phyloP scores from a whole-genome alignment of 2,888 invertebrate genomes.

The Tryphoninae sp. region DNA sequence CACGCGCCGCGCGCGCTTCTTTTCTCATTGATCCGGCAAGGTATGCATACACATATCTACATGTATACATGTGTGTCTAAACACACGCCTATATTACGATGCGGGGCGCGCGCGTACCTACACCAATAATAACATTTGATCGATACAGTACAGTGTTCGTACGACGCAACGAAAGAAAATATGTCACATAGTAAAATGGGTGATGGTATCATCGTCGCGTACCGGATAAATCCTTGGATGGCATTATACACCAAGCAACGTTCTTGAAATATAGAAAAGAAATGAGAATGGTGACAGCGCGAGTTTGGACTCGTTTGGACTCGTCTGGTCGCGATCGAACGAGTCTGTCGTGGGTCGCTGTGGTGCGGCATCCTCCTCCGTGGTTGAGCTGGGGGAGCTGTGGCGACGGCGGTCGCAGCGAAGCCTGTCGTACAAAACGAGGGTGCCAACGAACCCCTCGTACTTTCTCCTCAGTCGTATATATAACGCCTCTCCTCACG shows the following conservation, averaged over 20 bases:
- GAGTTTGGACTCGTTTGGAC: neutral
- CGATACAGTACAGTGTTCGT: neutral
- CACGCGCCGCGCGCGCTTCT: conserved; percentile 53
- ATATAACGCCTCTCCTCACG: neutral
- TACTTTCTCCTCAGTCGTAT: conserved; percentile 60
- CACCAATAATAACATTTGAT: neutral
- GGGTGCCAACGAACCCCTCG: conserved; percentile 33
- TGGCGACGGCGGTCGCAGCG: neutral
- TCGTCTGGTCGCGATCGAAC: neutral
- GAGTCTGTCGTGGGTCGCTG: too few relatives aligned
- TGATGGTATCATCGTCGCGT: neutral
- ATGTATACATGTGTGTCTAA: neutral
- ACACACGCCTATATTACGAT: neutral
- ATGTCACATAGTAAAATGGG: neutral
- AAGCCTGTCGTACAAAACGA: conserved; percentile 19
- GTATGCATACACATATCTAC: conserved; percentile 3
- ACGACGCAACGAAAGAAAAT: neutral
- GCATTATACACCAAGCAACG: too few relatives aligned
- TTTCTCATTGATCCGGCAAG: conserved; percentile 56
- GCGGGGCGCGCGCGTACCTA: too few relatives aligned
- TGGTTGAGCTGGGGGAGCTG: neutral
- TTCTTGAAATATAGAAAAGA: too few relatives aligned
- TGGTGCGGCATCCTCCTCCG: neutral
- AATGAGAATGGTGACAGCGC: too few relatives aligned
- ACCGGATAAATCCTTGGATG: neutral